Percentiles rank a stretch among this genome's conserved stretches.
Evolutionary conservation across 2,888 invertebrate species (phyloP).

Genomic region (Ditula angustiorana): DNA sequence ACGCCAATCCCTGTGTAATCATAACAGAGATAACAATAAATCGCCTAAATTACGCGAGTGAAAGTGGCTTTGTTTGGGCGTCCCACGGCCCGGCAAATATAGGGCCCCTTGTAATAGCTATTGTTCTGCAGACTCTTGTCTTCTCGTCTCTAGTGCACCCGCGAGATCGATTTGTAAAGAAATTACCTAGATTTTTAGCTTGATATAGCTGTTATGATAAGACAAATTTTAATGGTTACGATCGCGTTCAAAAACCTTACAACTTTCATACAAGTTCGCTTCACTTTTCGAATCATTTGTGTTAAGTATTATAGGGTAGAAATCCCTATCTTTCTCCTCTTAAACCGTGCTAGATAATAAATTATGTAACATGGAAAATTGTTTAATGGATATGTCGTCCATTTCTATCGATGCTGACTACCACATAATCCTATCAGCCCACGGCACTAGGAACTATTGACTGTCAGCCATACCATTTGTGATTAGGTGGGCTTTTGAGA

Average conservation of each 20-base stretch:
- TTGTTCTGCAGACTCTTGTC: constrained; percentile 9
- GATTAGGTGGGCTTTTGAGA: too few relatives aligned
- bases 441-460: too few relatives aligned
- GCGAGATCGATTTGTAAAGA: constrained; percentile 14
- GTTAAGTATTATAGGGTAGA: too few relatives aligned
- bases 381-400: too few relatives aligned
- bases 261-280: too few relatives aligned
- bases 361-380: too few relatives aligned
- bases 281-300: too few relatives aligned
- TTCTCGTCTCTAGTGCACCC: neutral
- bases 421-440: too few relatives aligned
- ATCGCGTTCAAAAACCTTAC: neutral
- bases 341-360: too few relatives aligned
- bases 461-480: too few relatives aligned
- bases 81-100: constrained; percentile 4
- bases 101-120: constrained; percentile 3
- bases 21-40: constrained; percentile 27
- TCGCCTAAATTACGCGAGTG: constrained; percentile 20
- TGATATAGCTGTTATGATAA: neutral
- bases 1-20: constrained; percentile 1
- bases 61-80: constrained; percentile 23
- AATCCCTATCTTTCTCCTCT: too few relatives aligned
- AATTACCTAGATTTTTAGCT: neutral
- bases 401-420: too few relatives aligned
- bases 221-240: neutral